Base-by-base conservation (phyloP, 2,113 vertebrate genomes). In the Pantherophis guttatus region DNA sequence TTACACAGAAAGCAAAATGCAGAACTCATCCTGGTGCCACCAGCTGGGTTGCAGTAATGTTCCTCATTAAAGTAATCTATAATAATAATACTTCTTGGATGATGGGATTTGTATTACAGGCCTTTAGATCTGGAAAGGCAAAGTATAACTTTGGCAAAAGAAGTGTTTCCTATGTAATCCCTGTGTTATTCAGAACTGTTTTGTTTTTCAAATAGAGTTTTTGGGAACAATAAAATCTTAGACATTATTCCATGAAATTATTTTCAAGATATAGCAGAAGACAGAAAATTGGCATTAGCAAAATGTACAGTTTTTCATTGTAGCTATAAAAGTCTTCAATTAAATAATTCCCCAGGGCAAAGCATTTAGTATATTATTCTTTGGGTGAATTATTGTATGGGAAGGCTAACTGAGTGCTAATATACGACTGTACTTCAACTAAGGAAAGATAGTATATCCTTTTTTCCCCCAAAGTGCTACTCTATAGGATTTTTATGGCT, bases 351-450 rank as follows among this genome's bases (percentile, higher is more conserved):
- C 97, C 97, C 92, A 97, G 97, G 97, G 97, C 97, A 97, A 97
- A 97, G 93, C 95, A 95, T 97, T 97, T 97, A n/a, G 97, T 97
- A 97, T 97, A 93, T 97, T 97, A 97, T 97, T 95, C 91, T 98
- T 97, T 97, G 97, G 97, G 96, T 96, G 93, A 94, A 92, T 96
- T 96, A 95, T 97, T 97, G 92, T 97, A 98, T 98, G 97, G 97
- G 96, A 97, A 97, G 96, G 96, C 90, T 91, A 97, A 95, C 95
- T 94, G 95, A 97, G 94, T 97, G 88, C 93, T 97, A 95, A 97
- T 95, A 96, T 92, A 96, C 96, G 91, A 96, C 94, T 94, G 93
- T 93, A 93, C 57, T 92, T n/a, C 92, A 95, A 96, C 95, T 95
- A 96, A 96, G 93, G 92, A 96, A 96, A 97, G 96, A 59, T 96